A percentile compares a stretch with the other conserved stretches of the same genome.
phyloP scores from a whole-genome alignment of 1,140 invertebrate species.

The Chelonus insularis region DNA sequence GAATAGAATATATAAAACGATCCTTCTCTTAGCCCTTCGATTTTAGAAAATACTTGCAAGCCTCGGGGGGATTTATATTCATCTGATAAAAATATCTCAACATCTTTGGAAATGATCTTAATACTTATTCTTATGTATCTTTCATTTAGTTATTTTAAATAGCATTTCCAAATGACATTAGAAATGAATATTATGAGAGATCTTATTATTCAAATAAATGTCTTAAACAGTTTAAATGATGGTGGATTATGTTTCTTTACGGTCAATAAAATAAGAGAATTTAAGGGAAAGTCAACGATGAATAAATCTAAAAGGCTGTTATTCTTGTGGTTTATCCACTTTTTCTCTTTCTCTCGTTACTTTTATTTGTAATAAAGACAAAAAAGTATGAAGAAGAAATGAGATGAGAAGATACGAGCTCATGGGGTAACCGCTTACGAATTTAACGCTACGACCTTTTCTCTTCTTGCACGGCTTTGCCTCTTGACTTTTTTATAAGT shows the following conservation, averaged over 20 bases:
- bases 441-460: slow-evolving; percentile 4
- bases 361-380: not conserved
- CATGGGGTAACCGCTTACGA: not conserved
- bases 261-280: not conserved
- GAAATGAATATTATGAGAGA: not conserved
- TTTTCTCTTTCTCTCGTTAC: not conserved
- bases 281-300: not conserved
- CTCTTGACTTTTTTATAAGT: slow-evolving; percentile 30
- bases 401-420: not conserved
- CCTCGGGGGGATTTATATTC: not conserved
- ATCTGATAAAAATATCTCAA: too few species aligned
- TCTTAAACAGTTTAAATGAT: too few species aligned
- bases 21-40: slow-evolving; percentile 18
- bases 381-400: not conserved
- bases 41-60: not conserved
- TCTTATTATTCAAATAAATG: too few species aligned
- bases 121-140: not conserved
- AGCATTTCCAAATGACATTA: not conserved
- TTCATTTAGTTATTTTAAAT: not conserved
- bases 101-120: too few species aligned
- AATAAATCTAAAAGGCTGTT: not conserved
- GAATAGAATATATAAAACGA: slow-evolving; percentile 34
- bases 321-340: not conserved
- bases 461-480: not conserved
- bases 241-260: not conserved